Evolutionary conservation across 2,113 vertebrate species (phyloP).

Genomic region (Sardina pilchardus): DNA sequence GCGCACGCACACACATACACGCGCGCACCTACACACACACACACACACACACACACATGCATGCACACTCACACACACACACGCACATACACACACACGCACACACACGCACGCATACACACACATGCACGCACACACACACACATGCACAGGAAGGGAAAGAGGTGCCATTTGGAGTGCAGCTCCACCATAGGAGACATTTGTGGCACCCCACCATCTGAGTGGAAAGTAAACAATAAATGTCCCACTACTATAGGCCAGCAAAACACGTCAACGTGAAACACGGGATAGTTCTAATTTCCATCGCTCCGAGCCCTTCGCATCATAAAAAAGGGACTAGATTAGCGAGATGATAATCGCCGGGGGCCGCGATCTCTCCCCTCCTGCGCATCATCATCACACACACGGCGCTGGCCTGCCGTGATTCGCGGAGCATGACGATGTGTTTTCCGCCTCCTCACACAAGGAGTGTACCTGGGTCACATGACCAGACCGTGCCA

Average conservation of each 20-base stretch:
- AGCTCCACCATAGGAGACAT: neutral
- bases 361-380: neutral
- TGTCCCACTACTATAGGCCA: neutral
- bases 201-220: neutral
- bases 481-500: neutral
- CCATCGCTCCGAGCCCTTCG: neutral
- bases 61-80: neutral
- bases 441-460: neutral
- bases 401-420: neutral
- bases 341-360: neutral
- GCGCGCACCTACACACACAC: neutral
- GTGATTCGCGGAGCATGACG: neutral
- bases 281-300: neutral
- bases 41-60: neutral
- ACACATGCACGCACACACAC: neutral
- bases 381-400: neutral
- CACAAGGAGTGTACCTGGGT: neutral
- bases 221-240: neutral
- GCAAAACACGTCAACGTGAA: neutral
- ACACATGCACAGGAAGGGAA: neutral
- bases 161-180: neutral
- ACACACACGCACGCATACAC: neutral
- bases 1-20: neutral
- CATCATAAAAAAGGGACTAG: no score
- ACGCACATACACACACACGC: neutral